Conservation (phyloP, 2,113 vertebrate species). For the Triplophysa tibetana region DNA sequence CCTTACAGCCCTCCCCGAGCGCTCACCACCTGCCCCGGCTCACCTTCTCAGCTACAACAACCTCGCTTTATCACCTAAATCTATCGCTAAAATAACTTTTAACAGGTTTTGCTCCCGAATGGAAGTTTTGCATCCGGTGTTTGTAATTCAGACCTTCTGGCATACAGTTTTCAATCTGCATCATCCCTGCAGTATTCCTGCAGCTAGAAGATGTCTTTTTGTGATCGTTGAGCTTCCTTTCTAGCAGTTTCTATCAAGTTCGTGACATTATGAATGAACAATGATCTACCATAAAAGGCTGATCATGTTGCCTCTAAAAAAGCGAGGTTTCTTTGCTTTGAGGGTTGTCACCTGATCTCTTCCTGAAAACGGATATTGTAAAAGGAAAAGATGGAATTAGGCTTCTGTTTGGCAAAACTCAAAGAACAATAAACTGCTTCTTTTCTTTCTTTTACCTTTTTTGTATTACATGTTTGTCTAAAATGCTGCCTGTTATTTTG, state of each 20-base stretch:
- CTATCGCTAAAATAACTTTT: constrained; percentile 38
- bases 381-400: constrained; percentile 64
- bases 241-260: constrained; percentile 57
- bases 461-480: constrained; percentile 41
- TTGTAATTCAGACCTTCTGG: constrained; percentile 15
- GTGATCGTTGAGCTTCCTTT: constrained; percentile 28
- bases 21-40: constrained; percentile 55
- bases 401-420: constrained; percentile 58
- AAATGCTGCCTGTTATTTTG: constrained; percentile 21
- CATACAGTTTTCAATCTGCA: not conserved
- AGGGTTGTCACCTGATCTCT: constrained; percentile 61
- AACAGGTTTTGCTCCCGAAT: constrained; percentile 40
- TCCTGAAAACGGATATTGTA: constrained; percentile 68
- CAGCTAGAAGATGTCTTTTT: constrained; percentile 31
- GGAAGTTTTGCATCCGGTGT: constrained; percentile 14
- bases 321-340: constrained; percentile 55
- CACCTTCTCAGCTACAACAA: constrained; percentile 46
- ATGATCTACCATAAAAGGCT: constrained; percentile 50
- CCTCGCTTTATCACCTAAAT: constrained; percentile 32
- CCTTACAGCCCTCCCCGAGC: constrained; percentile 65
- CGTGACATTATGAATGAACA: constrained; percentile 60
- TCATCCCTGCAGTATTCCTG: not conserved
- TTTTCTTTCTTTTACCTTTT: constrained; percentile 40
- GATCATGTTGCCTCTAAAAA: constrained; percentile 64
- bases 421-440: constrained; percentile 49